Percentiles rank a stretch among this genome's conserved stretches.
Conservation (phyloP, 2,888 invertebrate genomes). For the Stegana nigrithorax region DNA sequence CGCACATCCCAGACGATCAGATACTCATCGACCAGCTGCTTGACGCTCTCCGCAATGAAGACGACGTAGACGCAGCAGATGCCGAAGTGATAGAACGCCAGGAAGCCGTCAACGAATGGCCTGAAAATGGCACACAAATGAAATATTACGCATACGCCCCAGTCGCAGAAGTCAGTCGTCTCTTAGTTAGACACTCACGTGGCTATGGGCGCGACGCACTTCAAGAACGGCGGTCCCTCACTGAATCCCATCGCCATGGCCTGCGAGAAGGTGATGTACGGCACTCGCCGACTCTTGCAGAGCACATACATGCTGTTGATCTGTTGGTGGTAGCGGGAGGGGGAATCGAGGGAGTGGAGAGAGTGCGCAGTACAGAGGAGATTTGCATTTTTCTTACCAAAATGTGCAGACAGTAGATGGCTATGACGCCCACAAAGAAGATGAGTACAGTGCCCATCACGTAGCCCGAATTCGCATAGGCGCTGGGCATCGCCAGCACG, state of each 20-base stretch:
- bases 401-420: conserved; percentile 95
- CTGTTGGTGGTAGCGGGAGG: conserved; percentile 43
- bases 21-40: conserved; percentile 79
- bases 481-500: conserved; percentile 93
- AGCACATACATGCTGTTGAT: conserved; percentile 61
- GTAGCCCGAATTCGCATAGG: conserved; percentile 87
- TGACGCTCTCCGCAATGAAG: conserved; percentile 88
- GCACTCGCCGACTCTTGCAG: conserved; percentile 76
- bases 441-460: conserved; percentile 87
- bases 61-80: conserved; percentile 98
- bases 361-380: too few species aligned
- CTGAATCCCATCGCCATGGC: conserved; percentile 84
- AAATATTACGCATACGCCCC: conserved; percentile 1
- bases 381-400: too few species aligned
- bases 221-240: conserved; percentile 77
- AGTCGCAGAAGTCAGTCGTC: too few species aligned
- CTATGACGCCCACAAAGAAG: conserved; percentile 86
- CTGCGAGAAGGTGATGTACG: conserved; percentile 85
- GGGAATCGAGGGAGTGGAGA: too few species aligned
- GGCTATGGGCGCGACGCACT: conserved; percentile 73
- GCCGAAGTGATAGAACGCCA: conserved; percentile 93
- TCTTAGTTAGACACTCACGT: conserved; percentile 53
- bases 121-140: conserved; percentile 69
- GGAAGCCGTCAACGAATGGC: conserved; percentile 81
- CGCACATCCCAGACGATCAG: conserved; percentile 69